Percentiles rank a stretch among this genome's conserved stretches.
Conservation (phyloP, 2,888 invertebrate genomes). For the Sericinus montela region DNA sequence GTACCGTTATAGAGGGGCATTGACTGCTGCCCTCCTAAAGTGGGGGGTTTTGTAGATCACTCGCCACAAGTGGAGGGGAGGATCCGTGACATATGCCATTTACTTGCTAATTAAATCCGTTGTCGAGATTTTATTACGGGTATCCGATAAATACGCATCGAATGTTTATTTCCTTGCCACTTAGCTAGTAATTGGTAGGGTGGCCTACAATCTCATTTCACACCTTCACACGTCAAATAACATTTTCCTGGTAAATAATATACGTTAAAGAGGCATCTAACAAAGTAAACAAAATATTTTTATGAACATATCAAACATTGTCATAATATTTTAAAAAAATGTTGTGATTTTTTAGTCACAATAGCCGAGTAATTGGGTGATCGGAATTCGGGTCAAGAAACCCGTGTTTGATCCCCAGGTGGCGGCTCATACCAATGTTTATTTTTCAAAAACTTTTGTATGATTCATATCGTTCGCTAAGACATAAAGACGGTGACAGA, state of each 20-base stretch:
- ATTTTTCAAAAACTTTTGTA: too few relatives aligned
- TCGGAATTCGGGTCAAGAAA: too few relatives aligned
- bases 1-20: constrained; percentile 74
- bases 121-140: constrained; percentile 25
- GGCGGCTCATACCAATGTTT: too few relatives aligned
- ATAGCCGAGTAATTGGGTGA: too few relatives aligned
- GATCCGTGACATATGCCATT: constrained; percentile 66
- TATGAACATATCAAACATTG: too few relatives aligned
- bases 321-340: too few relatives aligned
- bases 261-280: neutral
- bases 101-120: constrained; percentile 56
- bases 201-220: constrained; percentile 7
- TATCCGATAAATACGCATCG: constrained; percentile 14
- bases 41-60: constrained; percentile 69
- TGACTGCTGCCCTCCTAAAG: constrained; percentile 66
- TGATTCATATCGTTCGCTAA: too few relatives aligned
- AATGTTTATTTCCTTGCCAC: constrained; percentile 13
- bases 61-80: constrained; percentile 36
- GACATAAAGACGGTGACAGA: too few relatives aligned
- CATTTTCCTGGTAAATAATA: neutral
- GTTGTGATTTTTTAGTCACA: too few relatives aligned
- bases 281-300: neutral
- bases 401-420: too few relatives aligned
- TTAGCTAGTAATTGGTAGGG: constrained; percentile 8
- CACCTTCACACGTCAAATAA: neutral